Evolutionary conservation across 2,888 invertebrate genomes (phyloP).

Genomic region (Scrobipalpa atriplicella): DNA sequence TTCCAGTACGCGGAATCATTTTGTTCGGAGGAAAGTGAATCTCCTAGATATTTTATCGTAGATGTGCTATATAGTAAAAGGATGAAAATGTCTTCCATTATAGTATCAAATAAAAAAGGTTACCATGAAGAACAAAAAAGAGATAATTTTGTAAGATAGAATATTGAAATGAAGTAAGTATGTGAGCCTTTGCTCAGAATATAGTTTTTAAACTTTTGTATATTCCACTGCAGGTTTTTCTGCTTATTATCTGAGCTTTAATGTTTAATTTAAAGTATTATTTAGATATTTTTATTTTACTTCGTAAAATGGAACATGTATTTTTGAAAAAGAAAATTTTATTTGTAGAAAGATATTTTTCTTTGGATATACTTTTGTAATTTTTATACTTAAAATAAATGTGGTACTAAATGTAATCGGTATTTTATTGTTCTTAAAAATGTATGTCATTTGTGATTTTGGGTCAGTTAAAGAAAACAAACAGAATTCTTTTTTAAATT

Average conservation of each 20-base stretch:
- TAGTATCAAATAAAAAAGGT: background rate
- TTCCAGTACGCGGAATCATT: background rate
- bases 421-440: too few species aligned
- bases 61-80: too few species aligned
- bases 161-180: too few species aligned
- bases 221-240: background rate
- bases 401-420: too few species aligned
- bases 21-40: conserved; percentile 6
- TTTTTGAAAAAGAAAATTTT: background rate
- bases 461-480: conserved; percentile 1
- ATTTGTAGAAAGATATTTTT: background rate
- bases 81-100: background rate
- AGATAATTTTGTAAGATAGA: too few species aligned
- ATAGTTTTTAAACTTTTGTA: background rate
- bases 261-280: conserved; percentile 11
- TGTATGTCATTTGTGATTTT: too few species aligned
- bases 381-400: too few species aligned
- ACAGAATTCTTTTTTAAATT: conserved; percentile 75
- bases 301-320: too few species aligned
- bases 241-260: background rate
- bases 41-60: background rate
- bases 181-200: too few species aligned
- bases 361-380: background rate
- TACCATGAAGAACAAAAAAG: background rate
- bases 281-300: background rate